Conservation (phyloP, 2,888 invertebrate genomes). For the Girardia tigrina region DNA sequence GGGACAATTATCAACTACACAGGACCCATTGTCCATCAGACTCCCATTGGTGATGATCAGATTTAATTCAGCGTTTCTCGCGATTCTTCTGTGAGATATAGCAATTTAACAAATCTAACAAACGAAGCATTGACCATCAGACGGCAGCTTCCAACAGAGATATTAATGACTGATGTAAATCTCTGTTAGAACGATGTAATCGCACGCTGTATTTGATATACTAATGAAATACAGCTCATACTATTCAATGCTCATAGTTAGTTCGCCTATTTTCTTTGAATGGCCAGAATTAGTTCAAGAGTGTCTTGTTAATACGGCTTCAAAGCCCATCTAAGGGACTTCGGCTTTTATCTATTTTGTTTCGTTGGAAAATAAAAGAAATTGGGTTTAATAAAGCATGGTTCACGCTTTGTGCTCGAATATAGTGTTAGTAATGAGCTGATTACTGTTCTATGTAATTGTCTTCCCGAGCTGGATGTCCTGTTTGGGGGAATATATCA, state of each 20-base stretch:
- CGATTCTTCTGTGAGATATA: neutral
- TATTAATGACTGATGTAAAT: slow-evolving; percentile 18
- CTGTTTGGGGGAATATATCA: too few relatives aligned
- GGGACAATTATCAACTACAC: slow-evolving; percentile 23
- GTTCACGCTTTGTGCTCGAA: slow-evolving; percentile 1
- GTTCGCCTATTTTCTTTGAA: neutral
- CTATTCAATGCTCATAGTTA: slow-evolving; percentile 12
- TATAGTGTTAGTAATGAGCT: slow-evolving; percentile 23
- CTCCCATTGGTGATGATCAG: slow-evolving; percentile 23
- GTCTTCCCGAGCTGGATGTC: neutral
- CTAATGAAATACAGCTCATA: slow-evolving; percentile 20
- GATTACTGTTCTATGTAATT: slow-evolving; percentile 23
- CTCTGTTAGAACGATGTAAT: neutral
- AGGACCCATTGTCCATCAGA: slow-evolving; percentile 20
- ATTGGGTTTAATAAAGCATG: slow-evolving; percentile 23
- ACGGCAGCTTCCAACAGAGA: slow-evolving; percentile 23
- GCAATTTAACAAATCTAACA: neutral
- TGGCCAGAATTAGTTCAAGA: slow-evolving; percentile 23
- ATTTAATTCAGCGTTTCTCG: neutral
- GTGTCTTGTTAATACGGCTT: slow-evolving; percentile 23
- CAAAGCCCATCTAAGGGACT: slow-evolving; percentile 20
- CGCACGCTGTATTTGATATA: slow-evolving; percentile 23
- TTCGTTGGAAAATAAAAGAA: slow-evolving; percentile 16
- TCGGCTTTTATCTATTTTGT: slow-evolving; percentile 18
- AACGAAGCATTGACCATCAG: slow-evolving; percentile 14